phyloP scores from a whole-genome alignment of 2,113 vertebrate genomes.

The Hydropotes inermis region DNA sequence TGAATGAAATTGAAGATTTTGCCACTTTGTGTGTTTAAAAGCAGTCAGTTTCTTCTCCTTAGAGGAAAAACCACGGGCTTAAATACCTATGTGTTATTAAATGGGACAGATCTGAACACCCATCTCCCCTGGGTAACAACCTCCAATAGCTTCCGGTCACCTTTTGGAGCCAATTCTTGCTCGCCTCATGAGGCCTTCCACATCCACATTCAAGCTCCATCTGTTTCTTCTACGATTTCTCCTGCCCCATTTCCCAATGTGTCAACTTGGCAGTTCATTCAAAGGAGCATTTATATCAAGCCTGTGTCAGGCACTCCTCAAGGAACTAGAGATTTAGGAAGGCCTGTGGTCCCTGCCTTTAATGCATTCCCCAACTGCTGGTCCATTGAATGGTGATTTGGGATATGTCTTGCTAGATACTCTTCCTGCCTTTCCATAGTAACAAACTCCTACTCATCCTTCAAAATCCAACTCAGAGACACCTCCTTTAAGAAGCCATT shows the following conservation, averaged over 20 bases:
- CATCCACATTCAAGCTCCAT: not conserved
- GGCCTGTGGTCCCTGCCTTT: not conserved
- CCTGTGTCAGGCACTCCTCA: not conserved
- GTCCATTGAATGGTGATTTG: not conserved
- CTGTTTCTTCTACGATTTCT: not conserved
- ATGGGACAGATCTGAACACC: not conserved
- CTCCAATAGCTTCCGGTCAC: not conserved
- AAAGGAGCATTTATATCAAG: not conserved
- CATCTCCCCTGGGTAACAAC: not conserved
- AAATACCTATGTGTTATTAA: not conserved
- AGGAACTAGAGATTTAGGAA: not conserved
- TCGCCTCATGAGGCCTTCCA: not conserved
- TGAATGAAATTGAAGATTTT: not conserved
- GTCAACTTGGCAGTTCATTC: not conserved
- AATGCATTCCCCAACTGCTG: not conserved
- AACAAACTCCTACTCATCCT: not conserved
- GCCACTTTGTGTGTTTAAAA: not conserved
- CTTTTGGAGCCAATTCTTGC: not conserved
- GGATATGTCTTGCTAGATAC: not conserved
- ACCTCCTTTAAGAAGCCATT: not conserved
- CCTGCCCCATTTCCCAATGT: not conserved
- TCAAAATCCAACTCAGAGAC: not conserved
- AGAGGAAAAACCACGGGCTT: not conserved
- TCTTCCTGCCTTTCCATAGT: not conserved
- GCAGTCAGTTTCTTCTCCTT: not conserved